Percentiles rank a stretch among this genome's conserved stretches.
Evolutionary conservation across 1,140 invertebrate genomes (phyloP).

Genomic region (Euborellia annulipes): DNA sequence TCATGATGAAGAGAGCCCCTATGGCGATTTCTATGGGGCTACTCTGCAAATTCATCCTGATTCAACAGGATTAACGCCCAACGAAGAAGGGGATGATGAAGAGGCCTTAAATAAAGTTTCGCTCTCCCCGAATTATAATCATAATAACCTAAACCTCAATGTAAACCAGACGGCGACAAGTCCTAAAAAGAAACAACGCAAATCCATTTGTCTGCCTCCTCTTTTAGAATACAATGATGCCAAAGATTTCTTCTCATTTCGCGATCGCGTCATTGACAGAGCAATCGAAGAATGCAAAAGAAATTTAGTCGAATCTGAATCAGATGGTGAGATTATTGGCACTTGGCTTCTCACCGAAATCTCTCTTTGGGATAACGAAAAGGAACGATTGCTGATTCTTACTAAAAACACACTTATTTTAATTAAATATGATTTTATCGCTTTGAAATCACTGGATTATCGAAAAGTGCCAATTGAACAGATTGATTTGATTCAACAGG

Average conservation of each 20-base stretch:
- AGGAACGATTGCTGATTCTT: conserved; percentile 59
- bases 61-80: not conserved
- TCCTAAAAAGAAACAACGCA: too few relatives aligned
- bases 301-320: conserved; percentile 38
- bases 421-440: conserved; percentile 74
- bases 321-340: conserved; percentile 51
- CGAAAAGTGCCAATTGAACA: conserved; percentile 44
- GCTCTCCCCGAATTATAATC: too few relatives aligned
- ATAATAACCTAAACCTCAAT: too few relatives aligned
- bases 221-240: conserved; percentile 32
- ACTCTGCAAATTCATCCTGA: conserved; percentile 8
- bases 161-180: too few relatives aligned
- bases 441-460: conserved; percentile 49
- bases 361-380: conserved; percentile 73
- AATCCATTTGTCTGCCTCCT: not conserved
- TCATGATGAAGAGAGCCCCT: conserved; percentile 1
- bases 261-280: conserved; percentile 43
- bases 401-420: conserved; percentile 51
- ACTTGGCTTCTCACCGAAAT: conserved; percentile 69
- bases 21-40: conserved; percentile 5
- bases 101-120: too few relatives aligned
- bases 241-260: conserved; percentile 48
- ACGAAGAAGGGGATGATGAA: too few relatives aligned
- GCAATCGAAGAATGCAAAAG: conserved; percentile 46
- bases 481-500: conserved; percentile 52